Percentiles rank a stretch among this genome's conserved stretches.
Conservation (phyloP, 2,888 invertebrate species). For the Xanthia icteritia region DNA sequence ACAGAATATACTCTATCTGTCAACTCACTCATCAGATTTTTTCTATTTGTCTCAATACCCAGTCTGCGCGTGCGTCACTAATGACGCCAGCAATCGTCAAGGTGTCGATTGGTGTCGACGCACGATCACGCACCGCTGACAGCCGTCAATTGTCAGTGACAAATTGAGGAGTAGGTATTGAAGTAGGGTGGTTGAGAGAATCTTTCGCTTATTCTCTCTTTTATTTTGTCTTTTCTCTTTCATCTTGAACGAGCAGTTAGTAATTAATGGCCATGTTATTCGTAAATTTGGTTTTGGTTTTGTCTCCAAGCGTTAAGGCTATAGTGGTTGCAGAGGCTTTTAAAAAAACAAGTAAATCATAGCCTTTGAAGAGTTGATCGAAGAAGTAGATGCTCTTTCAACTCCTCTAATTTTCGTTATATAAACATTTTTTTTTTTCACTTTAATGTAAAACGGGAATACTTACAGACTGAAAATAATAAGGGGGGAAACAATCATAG, state of each 20-base stretch:
- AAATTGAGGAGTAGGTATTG: constrained; percentile 3
- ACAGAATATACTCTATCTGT: neutral
- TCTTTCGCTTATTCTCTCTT: neutral
- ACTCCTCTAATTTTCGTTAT: neutral
- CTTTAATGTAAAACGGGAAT: neutral
- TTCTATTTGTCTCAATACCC: neutral
- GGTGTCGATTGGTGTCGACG: constrained; percentile 8
- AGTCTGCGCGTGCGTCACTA: constrained; percentile 18
- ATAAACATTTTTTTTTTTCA: neutral
- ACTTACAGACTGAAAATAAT: too few species aligned
- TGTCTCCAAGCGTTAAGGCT: too few species aligned
- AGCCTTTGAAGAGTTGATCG: neutral
- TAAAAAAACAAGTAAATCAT: neutral
- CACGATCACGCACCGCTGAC: constrained; percentile 26
- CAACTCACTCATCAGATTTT: neutral
- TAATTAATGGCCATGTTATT: neutral
- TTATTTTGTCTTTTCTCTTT: neutral
- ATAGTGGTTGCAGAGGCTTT: neutral
- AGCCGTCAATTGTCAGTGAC: constrained; percentile 5
- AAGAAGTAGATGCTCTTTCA: neutral
- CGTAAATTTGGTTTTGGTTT: too few species aligned
- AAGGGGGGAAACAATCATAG: too few species aligned
- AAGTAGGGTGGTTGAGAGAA: neutral
- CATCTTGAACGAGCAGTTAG: neutral
- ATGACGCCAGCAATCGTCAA: constrained; percentile 2